Percentiles rank a stretch among this genome's conserved stretches.
phyloP scores from a whole-genome alignment of 2,888 invertebrate species.

The Alloscopus bannaensis region DNA sequence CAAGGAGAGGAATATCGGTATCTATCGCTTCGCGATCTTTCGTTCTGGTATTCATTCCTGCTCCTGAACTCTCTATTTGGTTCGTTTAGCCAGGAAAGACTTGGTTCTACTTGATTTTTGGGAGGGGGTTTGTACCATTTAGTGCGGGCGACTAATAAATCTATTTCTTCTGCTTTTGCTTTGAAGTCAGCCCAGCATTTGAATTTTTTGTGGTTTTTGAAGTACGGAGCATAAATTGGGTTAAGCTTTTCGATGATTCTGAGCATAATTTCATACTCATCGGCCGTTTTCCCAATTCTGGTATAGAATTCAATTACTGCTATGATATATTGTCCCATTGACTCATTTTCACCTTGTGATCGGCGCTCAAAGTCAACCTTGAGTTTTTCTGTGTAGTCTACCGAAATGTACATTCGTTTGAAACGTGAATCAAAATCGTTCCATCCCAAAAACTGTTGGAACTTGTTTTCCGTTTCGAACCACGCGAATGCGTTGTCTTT shows the following conservation, averaged over 20 bases:
- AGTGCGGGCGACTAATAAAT: neutral
- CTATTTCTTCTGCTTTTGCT: neutral
- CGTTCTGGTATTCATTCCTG: neutral
- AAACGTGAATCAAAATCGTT: constrained; percentile 14
- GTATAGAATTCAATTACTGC: constrained; percentile 13
- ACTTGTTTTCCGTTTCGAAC: constrained; percentile 3
- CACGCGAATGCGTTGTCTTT: neutral
- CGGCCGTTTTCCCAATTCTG: neutral
- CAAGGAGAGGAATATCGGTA: constrained; percentile 1
- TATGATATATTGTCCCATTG: constrained; percentile 7
- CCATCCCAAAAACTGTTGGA: neutral
- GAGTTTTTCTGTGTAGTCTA: constrained; percentile 11
- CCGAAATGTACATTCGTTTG: neutral
- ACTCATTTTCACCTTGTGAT: constrained; percentile 12
- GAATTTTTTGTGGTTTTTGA: neutral
- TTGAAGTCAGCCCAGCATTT: neutral
- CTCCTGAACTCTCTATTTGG: neutral
- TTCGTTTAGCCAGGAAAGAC: neutral
- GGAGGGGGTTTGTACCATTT: constrained; percentile 13
- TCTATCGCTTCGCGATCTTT: too few species aligned
- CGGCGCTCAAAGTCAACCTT: constrained; percentile 5
- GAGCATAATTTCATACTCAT: neutral
- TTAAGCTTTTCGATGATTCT: neutral
- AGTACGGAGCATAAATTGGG: constrained; percentile 16
- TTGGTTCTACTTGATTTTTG: neutral